Conservation (phyloP, 2,113 vertebrate genomes). For the Tympanuchus pallidicinctus region DNA sequence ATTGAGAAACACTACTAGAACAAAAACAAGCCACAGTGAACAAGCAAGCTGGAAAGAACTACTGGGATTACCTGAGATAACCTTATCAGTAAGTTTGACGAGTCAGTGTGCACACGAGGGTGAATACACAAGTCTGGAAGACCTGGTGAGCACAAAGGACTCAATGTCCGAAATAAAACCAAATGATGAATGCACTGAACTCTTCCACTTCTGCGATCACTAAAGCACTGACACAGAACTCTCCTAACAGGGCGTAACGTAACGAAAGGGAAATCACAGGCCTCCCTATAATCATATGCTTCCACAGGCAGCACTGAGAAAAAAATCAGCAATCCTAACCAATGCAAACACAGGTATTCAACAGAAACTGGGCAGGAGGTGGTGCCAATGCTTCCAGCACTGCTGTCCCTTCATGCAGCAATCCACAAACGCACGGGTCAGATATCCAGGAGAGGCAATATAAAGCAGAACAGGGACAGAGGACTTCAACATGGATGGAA, state of each 20-base stretch:
- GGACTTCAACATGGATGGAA: neutral
- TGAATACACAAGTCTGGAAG: neutral
- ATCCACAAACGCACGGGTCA: neutral
- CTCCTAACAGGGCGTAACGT: neutral
- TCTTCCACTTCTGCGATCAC: neutral
- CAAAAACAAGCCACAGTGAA: fast-evolving
- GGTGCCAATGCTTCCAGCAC: neutral
- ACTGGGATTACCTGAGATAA: neutral
- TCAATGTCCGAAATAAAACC: slow-evolving; percentile 1
- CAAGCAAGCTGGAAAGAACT: neutral
- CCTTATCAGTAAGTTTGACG: neutral
- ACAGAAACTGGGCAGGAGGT: neutral
- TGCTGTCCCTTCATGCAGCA: neutral
- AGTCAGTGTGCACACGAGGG: neutral
- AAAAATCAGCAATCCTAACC: neutral
- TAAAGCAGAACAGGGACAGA: neutral
- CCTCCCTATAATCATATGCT: neutral
- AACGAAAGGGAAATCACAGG: neutral
- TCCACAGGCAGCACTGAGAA: neutral
- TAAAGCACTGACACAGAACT: neutral
- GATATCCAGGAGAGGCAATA: neutral
- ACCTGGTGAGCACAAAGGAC: neutral
- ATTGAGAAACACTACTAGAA: neutral
- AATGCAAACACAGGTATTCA: neutral
- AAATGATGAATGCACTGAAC: slow-evolving; percentile 12